Evolutionary conservation across 2,888 invertebrate genomes (phyloP).

Genomic region (Monochamus alternatus): DNA sequence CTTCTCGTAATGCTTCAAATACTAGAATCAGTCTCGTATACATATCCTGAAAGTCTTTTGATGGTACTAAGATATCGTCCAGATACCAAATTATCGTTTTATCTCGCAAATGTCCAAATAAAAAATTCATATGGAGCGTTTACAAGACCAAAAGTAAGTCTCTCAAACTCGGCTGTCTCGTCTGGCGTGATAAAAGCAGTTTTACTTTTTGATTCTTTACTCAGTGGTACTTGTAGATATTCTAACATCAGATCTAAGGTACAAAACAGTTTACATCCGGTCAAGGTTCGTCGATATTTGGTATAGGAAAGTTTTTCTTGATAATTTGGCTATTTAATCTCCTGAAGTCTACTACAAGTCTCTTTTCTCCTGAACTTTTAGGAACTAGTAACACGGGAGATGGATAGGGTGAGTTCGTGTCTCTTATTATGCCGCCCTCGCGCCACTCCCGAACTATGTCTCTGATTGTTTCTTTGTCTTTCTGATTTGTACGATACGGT

Average conservation of each 20-base stretch:
- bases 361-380: slow-evolving; percentile 43
- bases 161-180: slow-evolving; percentile 56
- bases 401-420: slow-evolving; percentile 47
- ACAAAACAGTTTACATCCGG: slow-evolving; percentile 32
- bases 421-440: slow-evolving; percentile 40
- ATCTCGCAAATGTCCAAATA: slow-evolving; percentile 40
- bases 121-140: slow-evolving; percentile 45
- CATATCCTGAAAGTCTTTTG: slow-evolving; percentile 44
- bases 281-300: slow-evolving; percentile 36
- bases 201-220: slow-evolving; percentile 27
- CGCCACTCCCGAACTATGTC: slow-evolving; percentile 45
- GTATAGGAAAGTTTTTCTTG: slow-evolving; percentile 42
- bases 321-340: slow-evolving; percentile 46
- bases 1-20: too few species aligned
- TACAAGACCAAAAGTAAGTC: slow-evolving; percentile 43
- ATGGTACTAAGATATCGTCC: slow-evolving; percentile 47
- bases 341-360: slow-evolving; percentile 51
- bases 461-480: slow-evolving; percentile 40
- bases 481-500: slow-evolving; percentile 37
- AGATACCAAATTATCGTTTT: slow-evolving; percentile 28
- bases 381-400: slow-evolving; percentile 47
- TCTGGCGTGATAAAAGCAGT: slow-evolving; percentile 60
- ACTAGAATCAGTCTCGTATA: slow-evolving; percentile 40
- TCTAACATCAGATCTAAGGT: slow-evolving; percentile 38
- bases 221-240: slow-evolving; percentile 40